Evolutionary conservation across 2,797 vertebrate genomes (phyloP).

Genomic region (Pseudomugil gertrudae): DNA sequence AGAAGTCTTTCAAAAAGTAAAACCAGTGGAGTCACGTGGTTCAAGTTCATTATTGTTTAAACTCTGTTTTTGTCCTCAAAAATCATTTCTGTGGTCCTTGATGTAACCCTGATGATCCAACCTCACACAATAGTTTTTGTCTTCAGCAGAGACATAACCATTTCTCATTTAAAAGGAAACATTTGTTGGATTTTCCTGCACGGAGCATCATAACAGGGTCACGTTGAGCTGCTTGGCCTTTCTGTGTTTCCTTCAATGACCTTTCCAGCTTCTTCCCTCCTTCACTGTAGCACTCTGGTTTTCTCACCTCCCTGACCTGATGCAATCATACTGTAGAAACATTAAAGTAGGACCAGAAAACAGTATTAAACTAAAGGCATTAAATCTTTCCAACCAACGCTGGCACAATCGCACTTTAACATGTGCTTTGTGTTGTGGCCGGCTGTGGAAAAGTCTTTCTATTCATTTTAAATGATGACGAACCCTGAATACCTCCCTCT

Average conservation of each 20-base stretch:
- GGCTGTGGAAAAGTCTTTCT: slow-evolving; percentile 36
- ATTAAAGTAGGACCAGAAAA: slow-evolving; percentile 25
- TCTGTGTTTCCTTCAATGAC: slow-evolving; percentile 37
- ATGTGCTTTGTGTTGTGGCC: slow-evolving; percentile 58
- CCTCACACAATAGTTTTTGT: slow-evolving; percentile 22
- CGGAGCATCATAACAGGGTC: slow-evolving; percentile 26
- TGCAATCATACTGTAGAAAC: slow-evolving; percentile 58
- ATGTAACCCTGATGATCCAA: slow-evolving; percentile 26
- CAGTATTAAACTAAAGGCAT: slow-evolving; percentile 32
- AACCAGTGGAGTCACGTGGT: slow-evolving; percentile 16
- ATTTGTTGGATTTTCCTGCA: slow-evolving; percentile 31
- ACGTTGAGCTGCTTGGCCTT: slow-evolving; percentile 37
- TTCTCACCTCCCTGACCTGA: slow-evolving; percentile 46
- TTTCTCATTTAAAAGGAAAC: slow-evolving; percentile 36
- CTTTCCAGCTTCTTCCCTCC: slow-evolving; percentile 17
- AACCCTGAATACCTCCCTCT: slow-evolving; percentile 25
- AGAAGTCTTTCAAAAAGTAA: slow-evolving; percentile 36
- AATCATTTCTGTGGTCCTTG: slow-evolving; percentile 10
- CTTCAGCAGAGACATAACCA: slow-evolving; percentile 39
- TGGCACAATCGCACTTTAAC: slow-evolving; percentile 27
- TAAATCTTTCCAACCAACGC: slow-evolving; percentile 30
- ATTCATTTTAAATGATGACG: slow-evolving; percentile 45
- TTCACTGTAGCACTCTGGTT: slow-evolving; percentile 33
- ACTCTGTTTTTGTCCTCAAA: slow-evolving; percentile 26
- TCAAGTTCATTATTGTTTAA: slow-evolving; percentile 15